Evolutionary conservation across 2,888 invertebrate species (phyloP).

Genomic region (Melipona beecheii): DNA sequence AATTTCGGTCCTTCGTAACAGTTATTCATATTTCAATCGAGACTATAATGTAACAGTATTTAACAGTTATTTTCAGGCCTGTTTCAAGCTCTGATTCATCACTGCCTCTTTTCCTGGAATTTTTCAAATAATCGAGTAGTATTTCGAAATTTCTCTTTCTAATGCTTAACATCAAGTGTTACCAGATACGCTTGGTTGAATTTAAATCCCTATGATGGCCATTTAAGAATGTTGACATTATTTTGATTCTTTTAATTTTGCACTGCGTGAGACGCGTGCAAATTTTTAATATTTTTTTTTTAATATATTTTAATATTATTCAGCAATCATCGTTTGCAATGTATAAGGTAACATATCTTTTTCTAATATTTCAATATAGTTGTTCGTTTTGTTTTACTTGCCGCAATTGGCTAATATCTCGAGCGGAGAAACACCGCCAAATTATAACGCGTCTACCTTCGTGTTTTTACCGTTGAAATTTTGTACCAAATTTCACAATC

Average conservation of each 20-base stretch:
- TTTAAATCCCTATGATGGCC: neutral
- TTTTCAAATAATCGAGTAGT: neutral
- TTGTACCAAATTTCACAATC: neutral
- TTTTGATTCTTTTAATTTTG: neutral
- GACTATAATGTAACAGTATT: too few relatives aligned
- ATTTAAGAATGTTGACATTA: neutral
- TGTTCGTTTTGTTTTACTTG: neutral
- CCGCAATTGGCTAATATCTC: neutral
- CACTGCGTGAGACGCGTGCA: neutral
- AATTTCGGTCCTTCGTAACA: too few relatives aligned
- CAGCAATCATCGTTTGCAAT: neutral
- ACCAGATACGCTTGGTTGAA: neutral
- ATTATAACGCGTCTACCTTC: neutral
- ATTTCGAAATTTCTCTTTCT: neutral
- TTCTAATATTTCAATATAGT: neutral
- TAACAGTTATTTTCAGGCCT: too few relatives aligned
- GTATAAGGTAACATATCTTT: neutral
- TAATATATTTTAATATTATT: neutral
- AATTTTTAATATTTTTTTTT: neutral
- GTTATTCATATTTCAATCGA: too few relatives aligned
- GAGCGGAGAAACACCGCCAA: neutral
- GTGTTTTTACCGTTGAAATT: neutral
- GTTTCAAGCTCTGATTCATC: too few relatives aligned
- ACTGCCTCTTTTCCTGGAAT: neutral
- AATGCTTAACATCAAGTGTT: neutral